Evolutionary conservation across 2,888 invertebrate genomes (phyloP).

Genomic region (Gymnoscelis rufifasciata): DNA sequence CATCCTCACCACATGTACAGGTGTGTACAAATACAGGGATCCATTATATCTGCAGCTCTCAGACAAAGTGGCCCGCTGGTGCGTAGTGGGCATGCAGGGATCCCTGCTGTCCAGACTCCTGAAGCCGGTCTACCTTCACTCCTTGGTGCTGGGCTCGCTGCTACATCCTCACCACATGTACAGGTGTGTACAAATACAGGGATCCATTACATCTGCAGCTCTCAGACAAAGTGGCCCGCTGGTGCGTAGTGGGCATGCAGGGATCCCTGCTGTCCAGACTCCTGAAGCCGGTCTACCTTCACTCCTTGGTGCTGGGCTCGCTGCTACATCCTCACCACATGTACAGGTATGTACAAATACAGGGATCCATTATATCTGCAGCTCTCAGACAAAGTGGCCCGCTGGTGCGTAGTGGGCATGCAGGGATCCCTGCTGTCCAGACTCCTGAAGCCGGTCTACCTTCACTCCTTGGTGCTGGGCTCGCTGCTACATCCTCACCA

Average conservation of each 20-base stretch:
- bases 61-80: background rate
- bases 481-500: constrained; percentile 93
- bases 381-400: background rate
- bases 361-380: too few relatives aligned
- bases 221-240: background rate
- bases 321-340: constrained; percentile 90
- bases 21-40: constrained; percentile 2
- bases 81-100: too few relatives aligned
- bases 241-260: too few relatives aligned
- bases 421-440: too few relatives aligned
- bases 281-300: constrained; percentile 92
- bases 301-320: constrained; percentile 92
- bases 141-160: constrained; percentile 92
- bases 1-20: constrained; percentile 85
- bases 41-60: too few relatives aligned
- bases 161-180: constrained; percentile 88
- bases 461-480: constrained; percentile 92
- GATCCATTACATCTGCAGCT: too few relatives aligned
- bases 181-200: constrained; percentile 8
- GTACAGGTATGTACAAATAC: constrained; percentile 11
- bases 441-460: constrained; percentile 93
- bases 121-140: constrained; percentile 93
- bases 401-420: too few relatives aligned
- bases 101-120: too few relatives aligned
- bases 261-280: too few relatives aligned